These are phyloP conservation scores for Drosophila demipolita DNA, from an alignment of 2,888 invertebrate genomes.

Conservation along the genomic window DNA sequence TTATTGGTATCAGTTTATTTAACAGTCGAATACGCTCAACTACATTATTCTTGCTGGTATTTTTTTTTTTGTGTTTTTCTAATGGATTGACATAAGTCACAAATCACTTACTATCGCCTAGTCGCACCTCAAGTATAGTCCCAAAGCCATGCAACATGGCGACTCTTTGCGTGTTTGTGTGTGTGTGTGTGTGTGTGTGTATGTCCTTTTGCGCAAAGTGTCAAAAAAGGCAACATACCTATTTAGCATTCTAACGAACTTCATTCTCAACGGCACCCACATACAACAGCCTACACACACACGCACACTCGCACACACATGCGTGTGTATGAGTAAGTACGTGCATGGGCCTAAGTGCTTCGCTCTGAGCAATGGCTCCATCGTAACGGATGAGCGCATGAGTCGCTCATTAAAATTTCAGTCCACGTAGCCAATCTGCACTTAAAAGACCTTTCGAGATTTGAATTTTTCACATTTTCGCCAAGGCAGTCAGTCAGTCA, in stretches of 20 bases:
- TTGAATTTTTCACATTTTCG: conserved; percentile 76
- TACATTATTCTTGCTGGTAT: neutral
- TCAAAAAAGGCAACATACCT: conserved; percentile 50
- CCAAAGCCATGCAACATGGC: conserved; percentile 5
- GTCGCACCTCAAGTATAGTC: conserved; percentile 16
- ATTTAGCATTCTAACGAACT: conserved; percentile 72
- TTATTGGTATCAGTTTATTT: neutral
- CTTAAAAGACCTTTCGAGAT: conserved; percentile 75
- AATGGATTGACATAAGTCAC: conserved; percentile 57
- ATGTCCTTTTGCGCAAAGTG: conserved; percentile 37
- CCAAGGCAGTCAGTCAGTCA: conserved; percentile 45
- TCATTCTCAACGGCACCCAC: conserved; percentile 45
- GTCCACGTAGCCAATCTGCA: conserved; percentile 75
- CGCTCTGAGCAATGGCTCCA: conserved; percentile 39
- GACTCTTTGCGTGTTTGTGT: conserved; percentile 1
- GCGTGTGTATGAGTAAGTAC: conserved; percentile 35
- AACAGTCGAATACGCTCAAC: neutral
- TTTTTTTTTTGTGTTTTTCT: conserved; percentile 2
- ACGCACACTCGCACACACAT: conserved; percentile 11
- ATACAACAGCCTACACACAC: conserved; percentile 4
- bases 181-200: conserved; percentile 11
- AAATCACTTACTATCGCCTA: conserved; percentile 61
- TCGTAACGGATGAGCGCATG: conserved; percentile 25
- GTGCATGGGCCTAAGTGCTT: conserved; percentile 62
- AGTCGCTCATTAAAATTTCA: conserved; percentile 76